Conservation (phyloP, 1,140 invertebrate genomes). For the Meloidogyne exigua region DNA sequence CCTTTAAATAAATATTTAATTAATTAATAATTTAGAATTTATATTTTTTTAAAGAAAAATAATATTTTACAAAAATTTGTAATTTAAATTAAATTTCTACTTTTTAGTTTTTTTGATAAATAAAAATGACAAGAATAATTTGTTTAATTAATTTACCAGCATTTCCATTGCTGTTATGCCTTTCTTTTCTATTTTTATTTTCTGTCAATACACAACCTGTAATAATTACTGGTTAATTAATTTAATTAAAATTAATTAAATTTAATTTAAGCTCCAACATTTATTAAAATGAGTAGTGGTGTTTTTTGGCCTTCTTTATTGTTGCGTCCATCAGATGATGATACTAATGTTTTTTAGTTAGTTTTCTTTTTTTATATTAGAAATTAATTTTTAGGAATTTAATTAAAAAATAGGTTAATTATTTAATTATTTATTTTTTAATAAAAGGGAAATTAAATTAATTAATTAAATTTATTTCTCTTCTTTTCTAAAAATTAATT, state of each 20-base stretch:
- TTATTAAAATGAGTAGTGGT: neutral
- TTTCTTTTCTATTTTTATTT: neutral
- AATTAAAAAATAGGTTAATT: no score
- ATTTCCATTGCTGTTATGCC: neutral
- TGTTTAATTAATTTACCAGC: neutral
- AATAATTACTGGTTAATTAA: neutral
- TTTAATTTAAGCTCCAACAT: neutral
- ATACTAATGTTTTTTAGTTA: neutral
- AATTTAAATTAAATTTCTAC: no score
- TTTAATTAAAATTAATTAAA: neutral
- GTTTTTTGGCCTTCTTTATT: constrained; percentile 4
- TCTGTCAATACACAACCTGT: neutral
- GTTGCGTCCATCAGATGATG: neutral
- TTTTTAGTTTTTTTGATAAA: no score
- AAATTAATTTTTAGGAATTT: neutral
- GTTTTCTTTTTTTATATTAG: neutral
- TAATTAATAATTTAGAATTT: no score
- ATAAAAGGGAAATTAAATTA: no score
- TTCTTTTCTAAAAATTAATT: no score
- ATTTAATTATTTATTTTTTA: no score
- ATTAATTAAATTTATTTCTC: no score
- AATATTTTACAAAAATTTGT: no score
- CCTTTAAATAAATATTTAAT: no score
- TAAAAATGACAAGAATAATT: neutral
- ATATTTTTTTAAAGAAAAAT: no score